Conservation (phyloP, 2,888 invertebrate genomes). For the Mesorhabditis sp. region DNA sequence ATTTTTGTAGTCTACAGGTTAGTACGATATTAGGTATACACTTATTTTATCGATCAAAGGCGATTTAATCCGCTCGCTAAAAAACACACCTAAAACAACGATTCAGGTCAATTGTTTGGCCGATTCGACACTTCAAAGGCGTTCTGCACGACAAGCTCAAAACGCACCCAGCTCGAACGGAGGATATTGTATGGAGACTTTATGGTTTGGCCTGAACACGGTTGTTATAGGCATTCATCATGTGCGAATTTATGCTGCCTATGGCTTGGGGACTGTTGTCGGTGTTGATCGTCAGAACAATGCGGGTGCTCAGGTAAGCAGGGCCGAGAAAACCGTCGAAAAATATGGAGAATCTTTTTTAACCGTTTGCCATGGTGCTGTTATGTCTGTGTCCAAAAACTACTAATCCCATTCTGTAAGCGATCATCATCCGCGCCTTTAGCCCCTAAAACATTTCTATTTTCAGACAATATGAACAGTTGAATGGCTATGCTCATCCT, state of each 20-base stretch:
- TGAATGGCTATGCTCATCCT: slow-evolving; percentile 40
- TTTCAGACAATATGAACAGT: slow-evolving; percentile 26
- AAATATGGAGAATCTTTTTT: background rate
- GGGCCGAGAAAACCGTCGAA: background rate
- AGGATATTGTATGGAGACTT: background rate
- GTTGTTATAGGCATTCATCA: slow-evolving; percentile 30
- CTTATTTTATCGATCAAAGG: background rate
- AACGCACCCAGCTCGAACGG: background rate
- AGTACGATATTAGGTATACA: background rate
- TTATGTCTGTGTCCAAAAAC: too few relatives aligned
- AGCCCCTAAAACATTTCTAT: background rate
- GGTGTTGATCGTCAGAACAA: slow-evolving; percentile 35
- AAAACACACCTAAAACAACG: too few relatives aligned
- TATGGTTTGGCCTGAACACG: background rate
- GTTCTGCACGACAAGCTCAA: slow-evolving; percentile 14
- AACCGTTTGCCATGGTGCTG: too few relatives aligned
- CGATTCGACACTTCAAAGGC: slow-evolving; percentile 27
- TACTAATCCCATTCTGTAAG: too few relatives aligned
- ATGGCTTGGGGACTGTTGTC: slow-evolving; percentile 36
- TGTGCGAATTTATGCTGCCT: slow-evolving; percentile 38
- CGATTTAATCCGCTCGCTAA: too few relatives aligned
- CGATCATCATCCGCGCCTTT: background rate
- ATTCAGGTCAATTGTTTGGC: slow-evolving; percentile 35
- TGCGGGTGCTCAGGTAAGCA: slow-evolving; percentile 19
- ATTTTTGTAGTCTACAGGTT: slow-evolving; percentile 33